Base-by-base conservation (phyloP, 2,888 invertebrate genomes). In the Hemithea aestivaria region DNA sequence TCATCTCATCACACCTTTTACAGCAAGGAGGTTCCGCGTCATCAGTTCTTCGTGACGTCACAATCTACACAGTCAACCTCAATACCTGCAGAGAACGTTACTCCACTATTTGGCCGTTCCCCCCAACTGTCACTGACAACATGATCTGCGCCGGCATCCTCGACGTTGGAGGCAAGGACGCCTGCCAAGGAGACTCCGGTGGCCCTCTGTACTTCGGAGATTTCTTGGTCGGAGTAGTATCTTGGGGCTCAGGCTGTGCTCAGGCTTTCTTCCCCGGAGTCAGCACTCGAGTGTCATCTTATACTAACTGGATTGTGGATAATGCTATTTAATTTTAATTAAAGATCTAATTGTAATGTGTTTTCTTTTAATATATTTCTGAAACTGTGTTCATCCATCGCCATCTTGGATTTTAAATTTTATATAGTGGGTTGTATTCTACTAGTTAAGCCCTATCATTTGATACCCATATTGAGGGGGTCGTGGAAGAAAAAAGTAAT, bases 241-340 rank as follows among this genome's bases (percentile, higher is more conserved):
- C 88, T 21, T 88, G 82, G 77, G 88, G 87, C 40, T 58, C 62
- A 26, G 78, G 78, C 2, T 88, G 88, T 47, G 81, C 73, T 3
- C 60, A 72, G 42, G 66, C 60, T 7, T 46, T 54, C 27, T 79
- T 66, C 56, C 89, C 89, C 0, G 83, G 82, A 21, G 77, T 89
- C 48, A 83, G 75, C 51, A 73, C 83, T n/a, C 66, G 72, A 8
- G 76, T 89, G 28, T 46, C 61, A 1, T 34, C 62, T 0, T 71
- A 66, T 48, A 59, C 65, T 1, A 7, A 60, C 10, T 79, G 78
- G 77, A 70, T 78, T 20, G 24, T 57, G 2, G 7, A 2, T 0
- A 35, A 20, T 2, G 64, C 59, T 27, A 11, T 45, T 8, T 61
- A 54, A 44, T 11, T 25, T 10, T 1, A 11, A 12, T 35, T 21